Evolutionary conservation across 2,888 invertebrate genomes (phyloP), one percentile per base, ranked within the genome.

Genomic region (Geotrupes spiniger): DNA sequence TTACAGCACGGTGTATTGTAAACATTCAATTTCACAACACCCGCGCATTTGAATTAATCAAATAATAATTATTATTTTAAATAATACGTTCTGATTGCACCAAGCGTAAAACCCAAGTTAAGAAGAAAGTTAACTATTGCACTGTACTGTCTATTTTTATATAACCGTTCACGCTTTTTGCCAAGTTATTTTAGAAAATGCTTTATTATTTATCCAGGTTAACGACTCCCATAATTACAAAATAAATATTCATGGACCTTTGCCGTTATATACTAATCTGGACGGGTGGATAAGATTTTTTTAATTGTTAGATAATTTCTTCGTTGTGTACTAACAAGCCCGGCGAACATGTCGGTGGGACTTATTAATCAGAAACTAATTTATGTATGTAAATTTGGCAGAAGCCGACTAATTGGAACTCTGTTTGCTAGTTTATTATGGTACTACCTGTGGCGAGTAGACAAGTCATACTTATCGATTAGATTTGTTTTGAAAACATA

Each of bases 321-420:
- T 26, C 2, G 12, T 39, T 40, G 14, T 15, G 36, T 14, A 11
- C 4, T 12, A 36, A 16, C n/a, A 36, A n/a, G 12, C 36, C 4
- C 4, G 2, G 14, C 1, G 12, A 36, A 12, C 10, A 31, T 11
- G 14, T 10, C 4, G 26, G 26, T 39, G 10, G 14, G 40, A 14
- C 11, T 40, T 11, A 29, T 29, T 10, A 33, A 33, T 33, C 12
- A 10, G 33, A 33, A 33, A 33, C 33, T 33, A 33, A 33, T 33
- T 33, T 33, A 15, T 9, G 26, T 40, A 40, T 40, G 40, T 40
- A 40, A 40, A 40, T 40, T 11, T 40, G 14, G 40, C 14, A 12
- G 33, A 33, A 33, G 33, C 9, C n/a, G 12, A 33, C 33, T 33
- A 33, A 33, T 33, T 10, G 33, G 11, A 21, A 21, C 3, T 21